Base-by-base conservation (phyloP, 2,113 vertebrate species). In the Stictonetta naevosa region DNA sequence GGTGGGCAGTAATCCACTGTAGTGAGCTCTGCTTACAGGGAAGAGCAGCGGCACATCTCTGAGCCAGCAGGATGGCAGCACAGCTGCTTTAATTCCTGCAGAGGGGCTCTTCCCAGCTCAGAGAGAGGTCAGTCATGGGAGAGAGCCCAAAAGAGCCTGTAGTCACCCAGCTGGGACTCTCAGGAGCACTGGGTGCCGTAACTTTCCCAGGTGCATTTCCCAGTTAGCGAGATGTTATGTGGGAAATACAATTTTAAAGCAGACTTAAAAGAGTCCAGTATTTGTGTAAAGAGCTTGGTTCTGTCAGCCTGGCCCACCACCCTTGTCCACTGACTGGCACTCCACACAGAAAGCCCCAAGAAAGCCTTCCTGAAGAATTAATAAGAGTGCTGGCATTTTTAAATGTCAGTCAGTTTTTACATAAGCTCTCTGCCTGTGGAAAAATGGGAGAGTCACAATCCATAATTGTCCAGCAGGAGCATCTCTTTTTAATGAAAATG, bases 321-420 rank as follows among this genome's bases (percentile, higher is more conserved):
- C 52, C 62, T 75, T 75, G 73, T 83, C 69, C 73, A 79, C 77
- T 7, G 4, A 18, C 34, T 48, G 48, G 44, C 34, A 79, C 69
- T 93, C 89, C 68, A 20, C 58, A 82, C 13, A 64, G 28, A 60
- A 50, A 89, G 67, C 88, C 86, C 46, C 6, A 4, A 87, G 92
- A 94, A 96, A 92, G 58, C 73, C 13, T 76, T 73, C 83, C 72
- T 86, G 74, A 91, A 67, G 91, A 95, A 96, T 93, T 96, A 94
- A 85, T 96, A 94, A 95, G 77, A 91, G 13, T 69, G 73, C 48
- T 96, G 95, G 91, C 93, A 96, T 94, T 96, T 95, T 92, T 22
- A 94, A 96, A 97, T 92, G 88, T 94, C 96, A 96, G 80, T 92
- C 92, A 93, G 81, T 62, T 95, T 97, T 97, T 62, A 86, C 91